Base-by-base conservation (phyloP, 2,888 invertebrate species). In the Ichneumoninae sp. region DNA sequence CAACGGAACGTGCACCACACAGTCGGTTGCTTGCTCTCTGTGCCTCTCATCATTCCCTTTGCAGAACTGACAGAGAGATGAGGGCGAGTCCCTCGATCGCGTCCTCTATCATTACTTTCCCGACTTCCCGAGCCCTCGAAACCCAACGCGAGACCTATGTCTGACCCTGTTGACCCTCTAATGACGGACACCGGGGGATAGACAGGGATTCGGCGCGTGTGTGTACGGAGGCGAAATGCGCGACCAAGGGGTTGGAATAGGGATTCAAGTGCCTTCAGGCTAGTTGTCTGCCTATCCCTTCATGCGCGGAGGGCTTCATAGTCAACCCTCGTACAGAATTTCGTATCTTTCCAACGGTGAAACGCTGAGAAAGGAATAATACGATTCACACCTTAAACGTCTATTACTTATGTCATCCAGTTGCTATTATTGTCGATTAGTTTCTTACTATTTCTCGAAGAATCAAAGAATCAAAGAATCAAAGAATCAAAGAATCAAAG, bases 71-170 rank as follows among this genome's bases (percentile, higher is more conserved):
- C 33, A 33, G 60, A 36, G 30, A 60, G 52, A 44, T 47, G 47
- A 50, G 65, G 26, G 65, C 40, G 16, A 13, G 33, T 5, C 47
- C 54, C 65, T 81, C 75, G 69, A 57, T 62, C 65, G 68, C 54
- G 62, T 71, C 65, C 71, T 68, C 71, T 71, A 68, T 83, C 71
- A 83, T 83, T 72, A 83, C 83, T 80, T 75, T 76, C 36, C 57
- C 77, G 77, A 77, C 57, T 72, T 82, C 26, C 52, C 76, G 54
- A 66, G 66, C 70, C 50, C 62, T 80, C 66, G 70, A 81, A 78
- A 74, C 72, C 74, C 54, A 47, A 66, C 50, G 52, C 62, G 68
- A 52, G 70, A 72, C 72, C 66, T 52, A 50, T 26, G 71, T 72
- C 79, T 72, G 71, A 4, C 40, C 70, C 71, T 71, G 44, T 68